phyloP scores from a whole-genome alignment of 2,797 vertebrate species.

The Natrix natrix region DNA sequence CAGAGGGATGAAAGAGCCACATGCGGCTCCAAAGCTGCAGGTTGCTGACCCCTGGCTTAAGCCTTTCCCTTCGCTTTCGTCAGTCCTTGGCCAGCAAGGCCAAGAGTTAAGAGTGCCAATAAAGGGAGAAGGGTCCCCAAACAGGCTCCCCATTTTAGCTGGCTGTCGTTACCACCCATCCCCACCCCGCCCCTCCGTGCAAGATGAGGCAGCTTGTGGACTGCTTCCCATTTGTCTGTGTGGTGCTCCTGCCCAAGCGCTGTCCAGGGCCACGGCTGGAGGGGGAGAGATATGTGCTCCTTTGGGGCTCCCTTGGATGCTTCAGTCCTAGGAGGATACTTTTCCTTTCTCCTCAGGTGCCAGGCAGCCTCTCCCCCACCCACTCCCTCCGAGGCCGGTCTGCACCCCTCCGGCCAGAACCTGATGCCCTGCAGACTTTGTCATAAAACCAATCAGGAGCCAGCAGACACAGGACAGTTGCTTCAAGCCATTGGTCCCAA shows the following conservation, averaged over 20 bases:
- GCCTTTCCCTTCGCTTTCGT: background rate
- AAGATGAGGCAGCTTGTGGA: background rate
- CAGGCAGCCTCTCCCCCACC: background rate
- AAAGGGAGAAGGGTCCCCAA: background rate
- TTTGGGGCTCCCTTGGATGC: background rate
- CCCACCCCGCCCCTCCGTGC: too few species aligned
- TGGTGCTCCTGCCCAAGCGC: background rate
- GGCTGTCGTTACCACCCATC: too few species aligned
- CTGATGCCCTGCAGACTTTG: background rate
- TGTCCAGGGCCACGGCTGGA: background rate
- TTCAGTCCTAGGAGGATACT: background rate
- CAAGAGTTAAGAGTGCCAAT: background rate
- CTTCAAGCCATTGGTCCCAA: too few species aligned
- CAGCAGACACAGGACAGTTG: too few species aligned
- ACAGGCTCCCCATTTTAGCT: background rate
- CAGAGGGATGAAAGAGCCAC: too few species aligned
- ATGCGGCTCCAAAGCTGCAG: too few species aligned
- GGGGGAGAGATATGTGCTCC: background rate
- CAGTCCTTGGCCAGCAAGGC: background rate
- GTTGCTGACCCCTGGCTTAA: too few species aligned
- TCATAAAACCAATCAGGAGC: too few species aligned
- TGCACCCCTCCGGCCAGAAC: background rate
- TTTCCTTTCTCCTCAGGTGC: background rate
- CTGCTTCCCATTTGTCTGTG: background rate
- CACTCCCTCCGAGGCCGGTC: accelerated